Evolutionary conservation across 2,888 invertebrate genomes (phyloP), one percentile per base, ranked within the genome.

Genomic region (Julus scanicus): DNA sequence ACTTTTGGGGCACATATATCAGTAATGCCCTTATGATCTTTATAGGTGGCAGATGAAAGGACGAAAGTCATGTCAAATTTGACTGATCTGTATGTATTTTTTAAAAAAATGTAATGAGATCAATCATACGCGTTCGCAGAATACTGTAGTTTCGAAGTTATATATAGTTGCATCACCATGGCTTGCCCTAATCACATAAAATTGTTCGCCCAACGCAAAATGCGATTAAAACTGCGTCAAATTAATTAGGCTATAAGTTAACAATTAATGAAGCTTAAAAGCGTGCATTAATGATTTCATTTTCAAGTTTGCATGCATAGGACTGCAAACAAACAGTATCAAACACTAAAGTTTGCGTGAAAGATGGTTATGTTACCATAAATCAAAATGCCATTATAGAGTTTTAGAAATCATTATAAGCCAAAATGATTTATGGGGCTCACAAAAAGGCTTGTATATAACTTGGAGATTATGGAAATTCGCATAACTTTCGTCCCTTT

Each of bases 241-340:
- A 80, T 80, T 80, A 80, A 80, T 80, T 80, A 37, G 37, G 80
- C 37, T 37, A 80, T 37, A 80, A 37, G 37, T 80, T 80, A 37
- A 37, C 37, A 80, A 37, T 80, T 80, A 53, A 53, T 53, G 53
- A 53, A 17, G 53, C 53, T 13, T 15, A 53, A 13, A 15, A 80
- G 15, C 63, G 13, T 80, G 37, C 80, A 80, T 37, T 80, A 37
- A 13, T 37, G 37, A 13, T 37, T 80, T 80, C 29, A 80, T 80
- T 71, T 29, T 29, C 29, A 20, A 71, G 29, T 37, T 80, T 37
- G 13, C 37, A 80, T 37, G 80, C 29, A 1, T 13, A 9, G 29
- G 29, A 80, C 80, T 37, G 80, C 80, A 80, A 80, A 80, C 37
- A 37, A 80, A 29, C 80, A 0, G 80, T 15, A 37, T 80, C 29